Evolutionary conservation across 64 coral and sea anemone species (phyloP), one percentile per base, ranked within the genome.

Genomic region (Porites australiensis): DNA sequence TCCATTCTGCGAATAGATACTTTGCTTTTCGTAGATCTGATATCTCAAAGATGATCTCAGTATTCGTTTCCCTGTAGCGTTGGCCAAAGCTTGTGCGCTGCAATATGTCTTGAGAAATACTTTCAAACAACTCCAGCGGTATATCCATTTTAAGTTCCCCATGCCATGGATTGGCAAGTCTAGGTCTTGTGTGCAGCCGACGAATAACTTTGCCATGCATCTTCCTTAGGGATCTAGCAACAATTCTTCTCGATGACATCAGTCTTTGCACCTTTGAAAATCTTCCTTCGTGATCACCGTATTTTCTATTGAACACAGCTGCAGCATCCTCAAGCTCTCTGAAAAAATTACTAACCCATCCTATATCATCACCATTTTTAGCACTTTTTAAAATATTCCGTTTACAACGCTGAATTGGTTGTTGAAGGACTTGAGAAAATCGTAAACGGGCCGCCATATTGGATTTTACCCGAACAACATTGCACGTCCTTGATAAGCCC

Each of bases 141-240:
- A 89, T 69, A 61, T 89, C 74, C 88, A 89, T 46, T 55, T 51
- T 77, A 55, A 89, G 78, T 50, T 89, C 88, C 0, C 58, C 64
- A 19, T 13, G 51, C 77, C 77, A 79, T 21, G 77, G 77, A 21
- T 79, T 57, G 50, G 61, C 82, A 14, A 69, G 0, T 50, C 68
- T 86, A 5, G 64, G 59, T 2, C 65, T 60, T 44, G 43, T 45
- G 16, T 86, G 82, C 50, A 86, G 43, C 22, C 44, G 63, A 37
- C 82, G 57, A 63, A 21, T 86, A 68, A 86, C 51, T 86, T 86
- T 69, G 21, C 21, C 11, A 46, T 86, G 82, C 5, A 86, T 86
- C 82, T 86, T 79, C 2, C 77, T 58, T 50, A 79, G 54, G 12
- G 51, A 79, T 79, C 77, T 79, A 22, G 27, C 77, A 10, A 79